A percentile compares a stretch with the other conserved stretches of the same genome.
Conservation (phyloP, 2,888 invertebrate species). For the Eupeodes latifasciatus region DNA sequence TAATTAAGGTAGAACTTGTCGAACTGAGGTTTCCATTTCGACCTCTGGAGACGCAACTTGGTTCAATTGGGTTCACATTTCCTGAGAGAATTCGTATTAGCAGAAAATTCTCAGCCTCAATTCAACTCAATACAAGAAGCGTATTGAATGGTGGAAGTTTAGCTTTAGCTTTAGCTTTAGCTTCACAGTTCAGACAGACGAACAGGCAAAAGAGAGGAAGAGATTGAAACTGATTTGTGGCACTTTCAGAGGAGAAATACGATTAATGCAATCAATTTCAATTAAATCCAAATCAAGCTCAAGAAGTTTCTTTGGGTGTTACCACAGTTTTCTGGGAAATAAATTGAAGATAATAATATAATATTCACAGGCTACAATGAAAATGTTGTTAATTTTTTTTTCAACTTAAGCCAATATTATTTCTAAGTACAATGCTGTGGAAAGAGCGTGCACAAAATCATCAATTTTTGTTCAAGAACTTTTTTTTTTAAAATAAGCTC, state of each 20-base stretch:
- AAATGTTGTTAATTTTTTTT: not conserved
- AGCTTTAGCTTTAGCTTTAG: not conserved
- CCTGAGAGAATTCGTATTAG: not conserved
- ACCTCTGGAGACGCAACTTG: conserved; percentile 29
- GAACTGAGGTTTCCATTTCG: conserved; percentile 49
- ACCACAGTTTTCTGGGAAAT: conserved; percentile 23
- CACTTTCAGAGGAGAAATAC: conserved; percentile 4
- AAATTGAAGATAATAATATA: not conserved
- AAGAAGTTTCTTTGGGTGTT: not conserved
- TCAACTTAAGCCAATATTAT: not conserved
- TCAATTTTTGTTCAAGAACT: too few species aligned
- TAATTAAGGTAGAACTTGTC: conserved; percentile 56
- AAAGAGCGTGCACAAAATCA: too few species aligned
- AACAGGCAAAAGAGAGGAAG: too few species aligned
- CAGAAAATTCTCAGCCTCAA: not conserved
- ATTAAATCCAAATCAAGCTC: conserved; percentile 38
- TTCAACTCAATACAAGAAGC: too few species aligned
- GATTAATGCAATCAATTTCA: conserved; percentile 47
- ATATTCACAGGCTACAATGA: not conserved
- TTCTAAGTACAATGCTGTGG: not conserved
- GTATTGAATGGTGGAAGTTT: not conserved
- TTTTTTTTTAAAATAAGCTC: too few species aligned
- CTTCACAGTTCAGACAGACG: too few species aligned
- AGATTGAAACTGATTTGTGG: conserved; percentile 35
- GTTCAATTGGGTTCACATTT: not conserved